Base-by-base conservation (phyloP, 2,888 invertebrate genomes). In the Myopa tessellatipennis region DNA sequence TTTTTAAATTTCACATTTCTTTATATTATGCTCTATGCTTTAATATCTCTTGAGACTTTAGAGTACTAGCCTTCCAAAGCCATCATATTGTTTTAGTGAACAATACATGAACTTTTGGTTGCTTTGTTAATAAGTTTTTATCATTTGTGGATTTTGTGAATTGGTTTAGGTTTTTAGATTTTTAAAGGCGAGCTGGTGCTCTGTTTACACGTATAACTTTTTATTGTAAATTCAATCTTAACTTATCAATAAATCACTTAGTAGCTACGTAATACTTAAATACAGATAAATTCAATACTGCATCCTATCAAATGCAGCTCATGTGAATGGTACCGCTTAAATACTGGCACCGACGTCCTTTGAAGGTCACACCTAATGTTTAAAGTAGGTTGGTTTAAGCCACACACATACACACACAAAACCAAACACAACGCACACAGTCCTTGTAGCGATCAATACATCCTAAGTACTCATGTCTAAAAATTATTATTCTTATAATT, bases 261-360 rank as follows among this genome's bases (percentile, higher is more conserved):
- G 79, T 82, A 77, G 79, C 87, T 86, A 85, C 76, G 82, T 86
- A 87, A 86, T 87, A 86, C 86, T 87, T 85, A 87, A 85, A 60
- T 36, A 36, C n/a, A 61, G 34, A 26, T 26, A 16, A 61, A 26
- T 61, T 63, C 61, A 61, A 38, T 73, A 60, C 61, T 61, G 61
- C 61, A 61, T 61, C 26, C 16, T 10, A 40, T 45, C 60, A 45
- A 73, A 73, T 61, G 61, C 61, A 63, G 40, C 50, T 45, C 45
- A 63, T 45, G 40, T 40, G 73, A 34, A 70, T 70, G 70, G 55
- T 70, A 70, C 70, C 50, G 26, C 67, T 40, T 40, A 14, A 40
- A 70, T 34, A 70, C 52, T 52, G 38, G 6, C 40, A 18, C 52
- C 26, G 18, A 8, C 70, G 18, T 70, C 4, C 14, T 55, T 16